phyloP scores from a whole-genome alignment of 2,888 invertebrate species.

The Automeris io region DNA sequence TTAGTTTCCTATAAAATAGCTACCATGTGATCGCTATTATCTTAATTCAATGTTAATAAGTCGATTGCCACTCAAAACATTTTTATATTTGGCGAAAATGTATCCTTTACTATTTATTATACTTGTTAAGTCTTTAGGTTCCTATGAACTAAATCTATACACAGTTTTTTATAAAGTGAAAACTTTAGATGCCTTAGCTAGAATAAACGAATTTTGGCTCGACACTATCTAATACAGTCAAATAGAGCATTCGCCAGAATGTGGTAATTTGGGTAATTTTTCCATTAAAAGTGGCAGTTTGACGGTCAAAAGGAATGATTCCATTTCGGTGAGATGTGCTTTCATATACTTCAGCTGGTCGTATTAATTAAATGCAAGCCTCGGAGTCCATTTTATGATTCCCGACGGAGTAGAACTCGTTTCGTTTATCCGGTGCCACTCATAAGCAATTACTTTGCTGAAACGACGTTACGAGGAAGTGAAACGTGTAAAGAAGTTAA shows the following conservation, averaged over 20 bases:
- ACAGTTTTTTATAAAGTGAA: too few relatives aligned
- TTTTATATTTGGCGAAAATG: too few relatives aligned
- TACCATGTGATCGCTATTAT: too few relatives aligned
- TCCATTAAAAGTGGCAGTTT: slow-evolving; percentile 45
- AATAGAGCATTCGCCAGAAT: slow-evolving; percentile 29
- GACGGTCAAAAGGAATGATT: slow-evolving; percentile 61
- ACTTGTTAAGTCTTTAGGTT: too few relatives aligned
- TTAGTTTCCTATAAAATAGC: too few relatives aligned
- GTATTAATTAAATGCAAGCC: slow-evolving; percentile 75
- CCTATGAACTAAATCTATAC: too few relatives aligned
- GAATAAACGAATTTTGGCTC: too few relatives aligned
- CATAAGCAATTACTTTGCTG: slow-evolving; percentile 73
- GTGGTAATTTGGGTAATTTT: slow-evolving; percentile 47
- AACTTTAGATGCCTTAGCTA: too few relatives aligned
- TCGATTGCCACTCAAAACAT: too few relatives aligned
- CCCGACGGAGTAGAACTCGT: slow-evolving; percentile 62
- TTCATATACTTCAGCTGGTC: slow-evolving; percentile 60
- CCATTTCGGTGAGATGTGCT: slow-evolving; percentile 54
- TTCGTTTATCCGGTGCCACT: slow-evolving; percentile 71
- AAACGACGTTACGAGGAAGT: slow-evolving; percentile 61
- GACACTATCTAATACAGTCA: too few relatives aligned
- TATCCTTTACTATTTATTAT: too few relatives aligned
- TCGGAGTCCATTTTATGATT: slow-evolving; percentile 69
- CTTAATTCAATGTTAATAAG: too few relatives aligned
- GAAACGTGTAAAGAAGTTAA: slow-evolving; percentile 66